Conservation (phyloP, 2,888 invertebrate species). For the Dolomedes plantarius region DNA sequence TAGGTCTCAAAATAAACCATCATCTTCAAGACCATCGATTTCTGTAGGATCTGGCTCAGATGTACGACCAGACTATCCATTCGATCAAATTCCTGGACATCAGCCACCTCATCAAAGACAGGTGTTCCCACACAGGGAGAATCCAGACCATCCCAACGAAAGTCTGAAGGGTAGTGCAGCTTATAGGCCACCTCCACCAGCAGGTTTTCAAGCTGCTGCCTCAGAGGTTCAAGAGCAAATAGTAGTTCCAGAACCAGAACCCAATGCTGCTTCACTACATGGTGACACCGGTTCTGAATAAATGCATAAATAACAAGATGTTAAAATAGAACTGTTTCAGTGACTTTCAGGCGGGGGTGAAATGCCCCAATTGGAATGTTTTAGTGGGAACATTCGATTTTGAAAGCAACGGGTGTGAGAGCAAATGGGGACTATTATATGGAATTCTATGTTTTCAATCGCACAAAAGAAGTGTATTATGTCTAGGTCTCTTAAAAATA, state of each 20-base stretch:
- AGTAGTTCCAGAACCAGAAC: constrained; percentile 22
- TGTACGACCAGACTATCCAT: constrained; percentile 36
- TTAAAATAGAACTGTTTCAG: constrained; percentile 26
- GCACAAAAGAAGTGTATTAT: constrained; percentile 45
- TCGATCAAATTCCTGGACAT: constrained; percentile 51
- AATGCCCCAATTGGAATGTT: constrained; percentile 2
- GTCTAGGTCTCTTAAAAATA: constrained; percentile 2
- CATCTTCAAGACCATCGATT: constrained; percentile 14
- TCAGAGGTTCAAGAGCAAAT: constrained; percentile 52
- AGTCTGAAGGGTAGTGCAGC: constrained; percentile 61
- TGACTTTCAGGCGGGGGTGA: constrained; percentile 16
- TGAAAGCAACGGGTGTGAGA: not conserved
- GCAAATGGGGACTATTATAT: not conserved
- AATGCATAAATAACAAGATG: constrained; percentile 6
- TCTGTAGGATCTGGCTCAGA: not conserved
- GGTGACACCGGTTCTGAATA: constrained; percentile 59
- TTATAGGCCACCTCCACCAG: constrained; percentile 63
- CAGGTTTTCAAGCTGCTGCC: constrained; percentile 62
- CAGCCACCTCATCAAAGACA: constrained; percentile 59
- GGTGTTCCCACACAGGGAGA: constrained; percentile 66
- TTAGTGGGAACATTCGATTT: constrained; percentile 11
- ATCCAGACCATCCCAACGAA: constrained; percentile 66
- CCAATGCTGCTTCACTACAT: constrained; percentile 28
- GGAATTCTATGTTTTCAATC: constrained; percentile 34
- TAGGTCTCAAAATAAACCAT: constrained; percentile 24